Evolutionary conservation across 2,113 vertebrate species (phyloP).

Genomic region (Ailurus styani): DNA sequence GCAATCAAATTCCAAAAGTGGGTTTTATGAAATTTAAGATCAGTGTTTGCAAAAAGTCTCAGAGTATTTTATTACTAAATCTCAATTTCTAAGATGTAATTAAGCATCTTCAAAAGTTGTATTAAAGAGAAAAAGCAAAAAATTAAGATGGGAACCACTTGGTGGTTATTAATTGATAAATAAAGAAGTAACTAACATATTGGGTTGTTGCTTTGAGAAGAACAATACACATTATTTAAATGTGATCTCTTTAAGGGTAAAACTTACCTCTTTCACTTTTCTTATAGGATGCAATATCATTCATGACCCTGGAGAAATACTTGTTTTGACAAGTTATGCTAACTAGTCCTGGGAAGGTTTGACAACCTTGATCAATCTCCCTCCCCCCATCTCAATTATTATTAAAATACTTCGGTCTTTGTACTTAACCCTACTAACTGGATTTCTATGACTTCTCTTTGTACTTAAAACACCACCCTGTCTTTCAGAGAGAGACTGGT

Average conservation of each 20-base stretch:
- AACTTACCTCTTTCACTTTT: neutral
- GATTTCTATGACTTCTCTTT: neutral
- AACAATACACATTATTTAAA: neutral
- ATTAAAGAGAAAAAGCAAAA: neutral
- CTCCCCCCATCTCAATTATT: neutral
- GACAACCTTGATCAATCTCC: neutral
- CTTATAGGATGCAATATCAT: neutral
- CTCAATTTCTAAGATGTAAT: neutral
- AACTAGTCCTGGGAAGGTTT: neutral
- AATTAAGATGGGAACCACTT: neutral
- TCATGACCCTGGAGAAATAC: neutral
- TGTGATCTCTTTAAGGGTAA: neutral
- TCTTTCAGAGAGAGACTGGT: neutral
- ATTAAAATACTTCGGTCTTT: neutral
- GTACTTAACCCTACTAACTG: neutral
- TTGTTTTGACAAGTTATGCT: neutral
- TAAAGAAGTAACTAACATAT: neutral
- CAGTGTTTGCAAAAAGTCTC: neutral
- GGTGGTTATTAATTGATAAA: neutral
- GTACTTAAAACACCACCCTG: neutral
- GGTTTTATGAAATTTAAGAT: conserved; percentile 4
- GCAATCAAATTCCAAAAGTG: neutral
- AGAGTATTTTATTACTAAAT: neutral
- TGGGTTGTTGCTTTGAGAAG: neutral
- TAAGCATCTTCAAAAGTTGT: neutral